phyloP scores from a whole-genome alignment of 2,888 invertebrate species.

The Alitta virens region DNA sequence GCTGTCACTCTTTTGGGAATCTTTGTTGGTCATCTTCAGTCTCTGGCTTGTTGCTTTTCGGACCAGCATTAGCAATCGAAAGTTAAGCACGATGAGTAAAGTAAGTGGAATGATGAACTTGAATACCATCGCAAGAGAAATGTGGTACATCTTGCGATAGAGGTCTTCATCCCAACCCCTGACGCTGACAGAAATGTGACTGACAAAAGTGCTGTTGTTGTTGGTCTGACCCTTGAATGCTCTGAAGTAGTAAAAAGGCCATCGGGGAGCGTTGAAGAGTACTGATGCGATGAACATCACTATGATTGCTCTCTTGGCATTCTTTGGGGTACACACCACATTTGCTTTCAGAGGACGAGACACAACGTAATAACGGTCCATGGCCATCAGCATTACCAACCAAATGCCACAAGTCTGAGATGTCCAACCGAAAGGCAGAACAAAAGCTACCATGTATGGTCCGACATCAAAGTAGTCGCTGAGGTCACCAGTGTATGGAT shows the following conservation, averaged over 20 bases:
- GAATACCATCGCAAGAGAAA: slow-evolving; percentile 5
- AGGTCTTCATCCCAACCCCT: slow-evolving; percentile 12
- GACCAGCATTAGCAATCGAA: slow-evolving; percentile 2
- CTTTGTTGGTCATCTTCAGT: slow-evolving; percentile 6
- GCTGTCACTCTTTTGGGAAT: neutral
- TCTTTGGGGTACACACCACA: slow-evolving; percentile 4
- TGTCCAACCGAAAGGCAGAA: slow-evolving; percentile 17
- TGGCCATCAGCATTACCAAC: slow-evolving; percentile 15
- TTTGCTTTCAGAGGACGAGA: slow-evolving; percentile 9
- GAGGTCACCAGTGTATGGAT: slow-evolving; percentile 11
- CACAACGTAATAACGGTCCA: slow-evolving; percentile 18
- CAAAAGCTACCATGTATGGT: slow-evolving; percentile 12
- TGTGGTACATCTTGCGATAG: slow-evolving; percentile 15
- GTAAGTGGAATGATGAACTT: slow-evolving; percentile 15
- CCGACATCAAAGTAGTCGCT: neutral
- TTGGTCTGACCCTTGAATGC: neutral
- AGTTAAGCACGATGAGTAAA: slow-evolving; percentile 8
- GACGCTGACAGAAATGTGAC: slow-evolving; percentile 3
- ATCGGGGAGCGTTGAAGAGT: slow-evolving; percentile 14
- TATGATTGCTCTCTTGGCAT: neutral
- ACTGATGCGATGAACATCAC: slow-evolving; percentile 5
- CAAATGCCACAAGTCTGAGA: slow-evolving; percentile 18
- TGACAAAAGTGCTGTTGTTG: slow-evolving; percentile 10
- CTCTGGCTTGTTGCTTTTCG: neutral
- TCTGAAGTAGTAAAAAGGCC: slow-evolving; percentile 15